Conservation (phyloP, 2,113 vertebrate genomes). For the Anas platyrhynchos region DNA sequence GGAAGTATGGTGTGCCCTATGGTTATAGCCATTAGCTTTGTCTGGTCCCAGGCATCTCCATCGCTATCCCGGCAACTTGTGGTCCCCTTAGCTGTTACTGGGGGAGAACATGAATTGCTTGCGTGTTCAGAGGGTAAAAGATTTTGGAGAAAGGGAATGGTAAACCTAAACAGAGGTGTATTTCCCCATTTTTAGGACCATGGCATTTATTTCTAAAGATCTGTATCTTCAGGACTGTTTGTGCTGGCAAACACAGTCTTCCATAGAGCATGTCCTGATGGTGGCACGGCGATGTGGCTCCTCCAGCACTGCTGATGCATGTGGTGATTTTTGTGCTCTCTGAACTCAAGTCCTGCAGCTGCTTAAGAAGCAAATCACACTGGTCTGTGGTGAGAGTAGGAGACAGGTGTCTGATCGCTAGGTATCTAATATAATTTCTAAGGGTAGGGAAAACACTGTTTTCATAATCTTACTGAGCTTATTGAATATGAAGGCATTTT, state of each 20-base stretch:
- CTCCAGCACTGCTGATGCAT: neutral
- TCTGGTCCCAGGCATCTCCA: neutral
- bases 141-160: fast-evolving
- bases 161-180: neutral
- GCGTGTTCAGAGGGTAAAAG: fast-evolving
- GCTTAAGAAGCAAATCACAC: neutral
- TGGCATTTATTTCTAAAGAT: neutral
- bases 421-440: neutral
- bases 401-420: neutral
- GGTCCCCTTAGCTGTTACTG: neutral
- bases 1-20: fast-evolving
- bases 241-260: neutral
- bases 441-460: neutral
- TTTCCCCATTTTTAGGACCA: neutral
- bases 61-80: fast-evolving
- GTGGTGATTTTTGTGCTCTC: neutral
- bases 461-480: neutral
- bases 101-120: neutral
- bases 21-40: fast-evolving
- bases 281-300: neutral
- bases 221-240: neutral
- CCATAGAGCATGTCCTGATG: neutral
- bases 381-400: neutral
- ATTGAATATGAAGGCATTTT: neutral
- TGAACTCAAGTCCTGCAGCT: fast-evolving